Conservation (phyloP, 2,797 vertebrate genomes). For the Cossypha dichroa region DNA sequence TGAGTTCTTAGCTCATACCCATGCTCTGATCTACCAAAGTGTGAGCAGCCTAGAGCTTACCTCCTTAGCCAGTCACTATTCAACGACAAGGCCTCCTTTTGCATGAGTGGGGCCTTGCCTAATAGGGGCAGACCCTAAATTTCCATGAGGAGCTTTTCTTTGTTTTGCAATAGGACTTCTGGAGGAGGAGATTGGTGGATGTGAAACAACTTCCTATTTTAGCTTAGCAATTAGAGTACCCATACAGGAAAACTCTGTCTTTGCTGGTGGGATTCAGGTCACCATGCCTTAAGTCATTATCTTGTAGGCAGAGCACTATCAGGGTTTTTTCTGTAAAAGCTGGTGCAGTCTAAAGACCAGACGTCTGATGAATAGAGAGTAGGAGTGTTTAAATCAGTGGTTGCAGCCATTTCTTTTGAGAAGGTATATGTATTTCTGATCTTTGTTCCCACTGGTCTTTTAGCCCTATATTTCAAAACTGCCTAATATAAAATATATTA, state of each 20-base stretch:
- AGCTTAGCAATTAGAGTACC: background rate
- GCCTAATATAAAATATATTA: background rate
- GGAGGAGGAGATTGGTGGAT: background rate
- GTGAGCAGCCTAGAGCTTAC: background rate
- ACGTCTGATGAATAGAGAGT: background rate
- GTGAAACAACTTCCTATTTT: background rate
- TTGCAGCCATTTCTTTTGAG: background rate
- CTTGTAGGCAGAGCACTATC: background rate
- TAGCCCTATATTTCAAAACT: background rate
- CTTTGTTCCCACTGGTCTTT: background rate
- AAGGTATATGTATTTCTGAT: background rate
- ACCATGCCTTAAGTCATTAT: background rate
- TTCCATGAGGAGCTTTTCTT: background rate
- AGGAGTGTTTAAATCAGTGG: background rate
- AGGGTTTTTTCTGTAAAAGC: background rate
- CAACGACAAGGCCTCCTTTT: background rate
- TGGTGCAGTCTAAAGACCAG: background rate
- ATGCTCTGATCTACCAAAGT: background rate
- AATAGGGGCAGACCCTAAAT: background rate
- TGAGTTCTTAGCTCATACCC: background rate
- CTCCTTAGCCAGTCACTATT: background rate
- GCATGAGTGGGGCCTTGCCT: fast-evolving
- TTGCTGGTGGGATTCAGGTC: background rate
- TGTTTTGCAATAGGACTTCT: background rate
- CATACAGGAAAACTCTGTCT: background rate